A percentile compares a stretch with the other conserved stretches of the same genome.
Conservation (phyloP, 2,113 vertebrate genomes). For the Periophthalmus modestus region DNA sequence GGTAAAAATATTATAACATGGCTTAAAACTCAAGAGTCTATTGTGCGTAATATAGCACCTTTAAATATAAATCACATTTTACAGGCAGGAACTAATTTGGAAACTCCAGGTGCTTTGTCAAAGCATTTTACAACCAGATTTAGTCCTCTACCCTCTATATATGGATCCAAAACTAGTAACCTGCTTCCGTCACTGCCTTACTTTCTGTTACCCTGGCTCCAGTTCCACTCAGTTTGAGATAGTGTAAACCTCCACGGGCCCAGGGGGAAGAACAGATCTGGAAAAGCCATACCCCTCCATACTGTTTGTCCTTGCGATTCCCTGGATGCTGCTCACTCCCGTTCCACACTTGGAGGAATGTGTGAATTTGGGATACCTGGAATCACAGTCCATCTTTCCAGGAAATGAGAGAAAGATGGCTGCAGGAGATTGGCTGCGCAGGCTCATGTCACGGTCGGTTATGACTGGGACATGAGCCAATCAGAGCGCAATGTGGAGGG, state of each 20-base stretch:
- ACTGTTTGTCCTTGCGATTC: background rate
- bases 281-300: background rate
- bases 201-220: background rate
- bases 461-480: slow-evolving; percentile 61
- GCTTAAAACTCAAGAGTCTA: too few species aligned
- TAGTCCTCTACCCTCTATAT: too few species aligned
- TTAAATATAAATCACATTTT: too few species aligned
- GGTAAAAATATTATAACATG: too few species aligned
- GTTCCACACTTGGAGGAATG: slow-evolving; percentile 48
- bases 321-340: slow-evolving; percentile 6
- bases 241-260: slow-evolving; percentile 19
- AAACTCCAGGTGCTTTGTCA: too few species aligned
- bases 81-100: too few species aligned
- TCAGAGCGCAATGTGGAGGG: slow-evolving; percentile 35
- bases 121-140: too few species aligned
- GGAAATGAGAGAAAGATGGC: slow-evolving; percentile 75
- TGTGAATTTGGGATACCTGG: slow-evolving; percentile 68
- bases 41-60: too few species aligned
- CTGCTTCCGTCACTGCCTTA: background rate
- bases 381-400: slow-evolving; percentile 70
- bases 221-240: slow-evolving; percentile 28
- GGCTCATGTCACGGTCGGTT: slow-evolving; percentile 68
- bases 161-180: too few species aligned
- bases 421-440: slow-evolving; percentile 65
- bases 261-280: background rate